phyloP scores from a whole-genome alignment of 2,113 vertebrate genomes.

The Dicrurus megarhynchus region DNA sequence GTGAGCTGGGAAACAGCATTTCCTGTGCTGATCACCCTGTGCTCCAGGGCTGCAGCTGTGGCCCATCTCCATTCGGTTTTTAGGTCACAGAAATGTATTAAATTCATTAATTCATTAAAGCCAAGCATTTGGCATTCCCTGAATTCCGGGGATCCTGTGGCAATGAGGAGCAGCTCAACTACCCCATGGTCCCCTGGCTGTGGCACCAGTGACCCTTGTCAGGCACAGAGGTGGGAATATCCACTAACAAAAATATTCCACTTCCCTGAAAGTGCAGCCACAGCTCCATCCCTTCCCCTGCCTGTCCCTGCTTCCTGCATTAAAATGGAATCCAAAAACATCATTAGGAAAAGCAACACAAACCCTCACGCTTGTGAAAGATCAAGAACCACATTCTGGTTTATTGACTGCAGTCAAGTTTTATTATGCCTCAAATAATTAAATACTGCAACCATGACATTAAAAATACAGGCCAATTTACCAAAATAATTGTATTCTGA shows the following conservation, averaged over 20 bases:
- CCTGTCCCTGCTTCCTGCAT: not conserved
- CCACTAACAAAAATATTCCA: not conserved
- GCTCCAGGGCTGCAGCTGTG: not conserved
- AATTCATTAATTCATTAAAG: not conserved
- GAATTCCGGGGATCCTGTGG: not conserved
- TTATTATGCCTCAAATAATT: conserved; percentile 78
- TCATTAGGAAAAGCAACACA: not conserved
- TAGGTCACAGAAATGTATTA: not conserved
- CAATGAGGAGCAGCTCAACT: not conserved
- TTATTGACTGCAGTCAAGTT: conserved; percentile 73
- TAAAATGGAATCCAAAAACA: not conserved
- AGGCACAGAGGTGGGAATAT: not conserved
- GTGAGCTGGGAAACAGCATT: not conserved
- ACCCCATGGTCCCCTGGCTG: accelerated
- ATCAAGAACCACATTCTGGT: conserved; percentile 25
- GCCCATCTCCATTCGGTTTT: not conserved
- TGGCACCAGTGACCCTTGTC: not conserved
- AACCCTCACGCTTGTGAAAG: not conserved
- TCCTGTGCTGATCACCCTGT: not conserved
- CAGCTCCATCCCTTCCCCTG: not conserved
- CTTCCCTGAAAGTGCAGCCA: not conserved
- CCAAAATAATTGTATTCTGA: conserved; percentile 83
- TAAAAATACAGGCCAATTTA: conserved; percentile 82
- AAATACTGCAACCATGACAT: conserved; percentile 74
- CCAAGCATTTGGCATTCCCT: not conserved